Evolutionary conservation across 2,888 invertebrate species (phyloP), one percentile per base, ranked within the genome.

Genomic region (Drosophila aldrichi): DNA sequence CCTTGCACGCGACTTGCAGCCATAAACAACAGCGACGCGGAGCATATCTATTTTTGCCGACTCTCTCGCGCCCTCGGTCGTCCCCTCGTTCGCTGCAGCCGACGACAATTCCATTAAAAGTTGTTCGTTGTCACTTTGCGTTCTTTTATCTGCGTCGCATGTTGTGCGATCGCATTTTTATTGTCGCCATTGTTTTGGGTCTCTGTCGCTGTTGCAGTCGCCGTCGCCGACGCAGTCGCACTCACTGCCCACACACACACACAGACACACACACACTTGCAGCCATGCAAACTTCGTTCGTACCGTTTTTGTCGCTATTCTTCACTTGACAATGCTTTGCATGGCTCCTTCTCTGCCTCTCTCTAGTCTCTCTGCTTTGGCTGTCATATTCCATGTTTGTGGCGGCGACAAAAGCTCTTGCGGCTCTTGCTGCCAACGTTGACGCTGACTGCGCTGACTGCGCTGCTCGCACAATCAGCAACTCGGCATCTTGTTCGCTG

Each of bases 131-230:
- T 90, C 87, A 88, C 85, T 82, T 87, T 82, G 89, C 78, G 85
- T 84, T 90, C 89, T 82, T 81, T 87, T 88, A 90, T 89, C 88
- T 81, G 76, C 82, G 77, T 71, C 76, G 81, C 81, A 77, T 85
- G 86, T 85, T 89, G 86, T 81, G 83, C 89, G 88, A 90, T 89
- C 89, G 89, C 90, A 90, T 89, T 89, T 89, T 90, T 89, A 88
- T 88, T 88, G 89, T 90, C 90, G 88, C 90, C 89, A 89, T 89
- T 89, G 89, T 88, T 84, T 82, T 72, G 66, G 65, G 51, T 41
- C 58, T 41, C 62, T 52, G 68, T 63, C 70, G 34, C 32, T 6
- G 43, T 22, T 54, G 7, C 38, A 10, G 56, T 63, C 40, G 51
- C 43, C 20, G 54, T 61, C 52, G 57, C 44, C 40, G 48, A 22